Conservation (phyloP, 2,888 invertebrate species). For the Reticulitermes lucifugus region DNA sequence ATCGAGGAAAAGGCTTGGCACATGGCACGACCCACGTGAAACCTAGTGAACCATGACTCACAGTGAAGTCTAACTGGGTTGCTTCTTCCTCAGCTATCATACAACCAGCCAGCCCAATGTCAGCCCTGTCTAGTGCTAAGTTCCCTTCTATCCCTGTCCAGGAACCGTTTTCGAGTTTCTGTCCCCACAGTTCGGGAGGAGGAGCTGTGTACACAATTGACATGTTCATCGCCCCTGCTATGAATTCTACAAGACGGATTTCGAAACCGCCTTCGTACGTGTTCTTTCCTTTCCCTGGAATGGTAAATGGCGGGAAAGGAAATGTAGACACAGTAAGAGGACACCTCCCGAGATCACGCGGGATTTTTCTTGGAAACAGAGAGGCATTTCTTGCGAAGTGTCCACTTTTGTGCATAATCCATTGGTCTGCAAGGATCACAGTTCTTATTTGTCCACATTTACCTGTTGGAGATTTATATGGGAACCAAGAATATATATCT, state of each 20-base stretch:
- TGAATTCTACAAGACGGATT: not conserved
- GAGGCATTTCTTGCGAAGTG: not conserved
- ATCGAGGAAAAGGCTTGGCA: no score
- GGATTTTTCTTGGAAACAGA: not conserved
- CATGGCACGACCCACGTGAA: no score
- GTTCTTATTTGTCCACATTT: not conserved
- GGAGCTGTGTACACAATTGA: not conserved
- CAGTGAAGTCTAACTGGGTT: no score
- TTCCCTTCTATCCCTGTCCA: not conserved
- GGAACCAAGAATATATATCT: not conserved
- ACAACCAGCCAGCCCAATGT: no score
- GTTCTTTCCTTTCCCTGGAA: not conserved
- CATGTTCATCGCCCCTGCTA: not conserved
- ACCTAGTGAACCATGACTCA: no score
- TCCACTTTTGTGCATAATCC: not conserved
- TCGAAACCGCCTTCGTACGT: not conserved
- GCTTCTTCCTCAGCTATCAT: no score
- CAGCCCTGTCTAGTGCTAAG: not conserved
- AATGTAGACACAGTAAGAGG: not conserved
- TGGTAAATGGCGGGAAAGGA: not conserved
- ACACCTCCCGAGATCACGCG: not conserved
- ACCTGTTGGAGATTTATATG: not conserved
- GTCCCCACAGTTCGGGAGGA: not conserved
- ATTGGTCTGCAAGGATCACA: not conserved
- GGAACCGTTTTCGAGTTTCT: not conserved